phyloP scores from a whole-genome alignment of 1,140 invertebrate species.

The Palaemon carinicauda region DNA sequence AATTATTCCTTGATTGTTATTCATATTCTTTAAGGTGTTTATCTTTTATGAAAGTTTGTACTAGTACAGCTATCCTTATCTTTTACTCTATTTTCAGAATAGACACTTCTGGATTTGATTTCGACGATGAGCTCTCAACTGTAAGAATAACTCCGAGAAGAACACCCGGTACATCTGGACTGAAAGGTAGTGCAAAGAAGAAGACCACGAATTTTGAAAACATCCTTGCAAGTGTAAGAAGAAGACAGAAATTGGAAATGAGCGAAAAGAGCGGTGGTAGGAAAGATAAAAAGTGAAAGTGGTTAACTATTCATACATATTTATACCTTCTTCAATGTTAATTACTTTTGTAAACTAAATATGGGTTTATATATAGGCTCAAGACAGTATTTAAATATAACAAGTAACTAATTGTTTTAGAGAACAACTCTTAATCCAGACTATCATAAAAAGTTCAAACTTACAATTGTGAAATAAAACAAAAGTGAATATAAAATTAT shows the following conservation, averaged over 20 bases:
- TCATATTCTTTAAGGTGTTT: too few species aligned
- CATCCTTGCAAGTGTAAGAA: constrained; percentile 53
- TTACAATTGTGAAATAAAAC: background rate
- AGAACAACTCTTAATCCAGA: background rate
- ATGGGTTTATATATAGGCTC: too few species aligned
- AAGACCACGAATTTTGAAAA: constrained; percentile 59
- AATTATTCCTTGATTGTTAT: too few species aligned
- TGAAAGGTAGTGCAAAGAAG: constrained; percentile 59
- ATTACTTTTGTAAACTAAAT: background rate
- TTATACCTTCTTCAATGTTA: too few species aligned
- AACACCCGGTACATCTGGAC: constrained; percentile 38
- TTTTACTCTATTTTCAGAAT: background rate
- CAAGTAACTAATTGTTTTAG: too few species aligned
- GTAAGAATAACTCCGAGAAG: constrained; percentile 47
- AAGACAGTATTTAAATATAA: too few species aligned
- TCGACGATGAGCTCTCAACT: constrained; percentile 52
- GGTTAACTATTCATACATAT: too few species aligned
- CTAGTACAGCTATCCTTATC: background rate
- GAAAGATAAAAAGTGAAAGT: constrained; percentile 9
- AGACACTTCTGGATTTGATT: constrained; percentile 58
- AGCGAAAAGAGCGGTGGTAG: constrained; percentile 48
- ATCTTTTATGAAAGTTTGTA: too few species aligned
- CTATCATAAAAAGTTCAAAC: background rate
- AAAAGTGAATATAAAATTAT: background rate
- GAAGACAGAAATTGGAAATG: constrained; percentile 57